phyloP scores from a whole-genome alignment of 2,888 invertebrate species.

The Ophion ventricosus region DNA sequence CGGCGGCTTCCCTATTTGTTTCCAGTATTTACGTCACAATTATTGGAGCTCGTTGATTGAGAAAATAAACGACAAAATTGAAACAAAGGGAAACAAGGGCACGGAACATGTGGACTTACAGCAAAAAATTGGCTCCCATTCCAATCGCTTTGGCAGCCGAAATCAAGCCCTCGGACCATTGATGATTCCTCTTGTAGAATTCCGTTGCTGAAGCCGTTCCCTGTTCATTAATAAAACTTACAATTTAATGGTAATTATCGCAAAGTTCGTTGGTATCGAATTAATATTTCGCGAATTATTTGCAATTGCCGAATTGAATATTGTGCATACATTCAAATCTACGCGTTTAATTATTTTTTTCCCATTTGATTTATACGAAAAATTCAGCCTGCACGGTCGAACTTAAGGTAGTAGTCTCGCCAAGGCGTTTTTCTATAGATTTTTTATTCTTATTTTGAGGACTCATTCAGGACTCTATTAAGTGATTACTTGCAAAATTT shows the following conservation, averaged over 20 bases:
- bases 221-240: constrained; percentile 76
- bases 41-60: constrained; percentile 21
- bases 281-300: constrained; percentile 11
- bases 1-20: constrained; percentile 93
- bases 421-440: no score
- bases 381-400: no score
- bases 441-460: no score
- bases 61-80: not conserved
- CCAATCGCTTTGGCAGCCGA: constrained; percentile 99
- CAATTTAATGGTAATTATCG: constrained; percentile 6
- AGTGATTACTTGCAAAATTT: no score
- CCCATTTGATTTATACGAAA: no score
- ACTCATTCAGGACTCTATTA: no score
- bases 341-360: no score
- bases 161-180: constrained; percentile 99
- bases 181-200: constrained; percentile 98
- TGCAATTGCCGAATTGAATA: no score
- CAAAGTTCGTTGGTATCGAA: not conserved
- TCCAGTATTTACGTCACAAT: not conserved
- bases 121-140: constrained; percentile 95
- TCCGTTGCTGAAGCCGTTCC: constrained; percentile 94
- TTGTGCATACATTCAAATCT: no score
- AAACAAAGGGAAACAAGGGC: not conserved
- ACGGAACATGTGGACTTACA: constrained; percentile 86
- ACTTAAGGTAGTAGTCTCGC: no score